phyloP scores from a whole-genome alignment of 2,113 vertebrate genomes.

The Cynoglossus semilaevis region DNA sequence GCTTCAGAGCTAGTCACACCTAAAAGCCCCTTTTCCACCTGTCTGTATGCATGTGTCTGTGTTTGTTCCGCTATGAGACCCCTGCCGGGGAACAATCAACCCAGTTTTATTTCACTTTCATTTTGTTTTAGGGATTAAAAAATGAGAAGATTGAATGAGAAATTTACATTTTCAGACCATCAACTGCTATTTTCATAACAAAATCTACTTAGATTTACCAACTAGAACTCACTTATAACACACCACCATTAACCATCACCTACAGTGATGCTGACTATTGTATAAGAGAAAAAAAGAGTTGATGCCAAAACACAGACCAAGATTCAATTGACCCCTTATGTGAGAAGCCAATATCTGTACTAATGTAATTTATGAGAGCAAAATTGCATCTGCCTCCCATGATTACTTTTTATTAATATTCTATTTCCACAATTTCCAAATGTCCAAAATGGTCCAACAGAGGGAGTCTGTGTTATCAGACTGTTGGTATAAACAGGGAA shows the following conservation, averaged over 20 bases:
- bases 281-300: no score
- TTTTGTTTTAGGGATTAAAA: not conserved
- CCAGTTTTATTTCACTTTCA: not conserved
- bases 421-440: no score
- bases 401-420: no score
- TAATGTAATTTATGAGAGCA: conserved; percentile 3
- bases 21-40: conserved; percentile 10
- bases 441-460: no score
- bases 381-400: no score
- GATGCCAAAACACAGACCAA: no score
- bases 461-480: no score
- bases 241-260: no score
- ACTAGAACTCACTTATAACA: not conserved
- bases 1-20: conserved; percentile 23
- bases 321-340: conserved; percentile 17
- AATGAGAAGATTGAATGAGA: not conserved
- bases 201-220: no score
- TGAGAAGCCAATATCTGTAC: conserved; percentile 10
- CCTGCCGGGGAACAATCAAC: conserved; percentile 4
- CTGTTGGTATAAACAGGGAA: no score
- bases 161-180: not conserved
- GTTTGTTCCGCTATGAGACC: not conserved
- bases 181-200: not conserved
- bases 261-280: no score
- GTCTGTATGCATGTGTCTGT: not conserved